A percentile compares a stretch with the other conserved stretches of the same genome.
Evolutionary conservation across 2,113 vertebrate genomes (phyloP).

Genomic region (Atherinomorus stipes): DNA sequence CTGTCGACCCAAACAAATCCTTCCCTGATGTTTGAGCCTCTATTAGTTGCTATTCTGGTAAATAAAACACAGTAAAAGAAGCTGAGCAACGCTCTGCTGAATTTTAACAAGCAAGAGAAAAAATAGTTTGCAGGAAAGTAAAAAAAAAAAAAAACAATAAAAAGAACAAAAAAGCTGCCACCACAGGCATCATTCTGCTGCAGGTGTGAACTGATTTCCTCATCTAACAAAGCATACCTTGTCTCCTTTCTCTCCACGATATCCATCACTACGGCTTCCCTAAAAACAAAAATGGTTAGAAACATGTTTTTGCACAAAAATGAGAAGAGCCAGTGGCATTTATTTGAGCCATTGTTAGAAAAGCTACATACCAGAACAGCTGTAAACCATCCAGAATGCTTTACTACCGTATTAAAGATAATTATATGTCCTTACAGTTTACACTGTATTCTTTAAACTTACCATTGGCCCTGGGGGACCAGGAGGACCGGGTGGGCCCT

Average conservation of each 20-base stretch:
- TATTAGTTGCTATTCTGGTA: too few relatives aligned
- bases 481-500: slow-evolving; percentile 86
- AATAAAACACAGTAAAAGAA: too few relatives aligned
- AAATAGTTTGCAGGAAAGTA: too few relatives aligned
- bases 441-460: slow-evolving; percentile 68
- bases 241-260: slow-evolving; percentile 91
- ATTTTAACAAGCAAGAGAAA: too few relatives aligned
- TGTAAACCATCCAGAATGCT: background rate
- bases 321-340: too few relatives aligned
- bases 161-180: too few relatives aligned
- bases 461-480: slow-evolving; percentile 87
- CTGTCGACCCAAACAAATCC: too few relatives aligned
- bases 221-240: slow-evolving; percentile 82
- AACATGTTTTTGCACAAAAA: background rate
- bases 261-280: slow-evolving; percentile 89
- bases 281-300: slow-evolving; percentile 64
- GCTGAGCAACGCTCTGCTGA: too few relatives aligned
- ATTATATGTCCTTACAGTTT: background rate
- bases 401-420: background rate
- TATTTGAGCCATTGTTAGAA: too few relatives aligned
- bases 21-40: too few relatives aligned
- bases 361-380: too few relatives aligned
- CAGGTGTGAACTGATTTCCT: background rate
- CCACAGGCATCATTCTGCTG: background rate
- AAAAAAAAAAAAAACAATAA: too few relatives aligned